phyloP scores from a whole-genome alignment of 2,888 invertebrate genomes.

The Tetranychus truncatus region DNA sequence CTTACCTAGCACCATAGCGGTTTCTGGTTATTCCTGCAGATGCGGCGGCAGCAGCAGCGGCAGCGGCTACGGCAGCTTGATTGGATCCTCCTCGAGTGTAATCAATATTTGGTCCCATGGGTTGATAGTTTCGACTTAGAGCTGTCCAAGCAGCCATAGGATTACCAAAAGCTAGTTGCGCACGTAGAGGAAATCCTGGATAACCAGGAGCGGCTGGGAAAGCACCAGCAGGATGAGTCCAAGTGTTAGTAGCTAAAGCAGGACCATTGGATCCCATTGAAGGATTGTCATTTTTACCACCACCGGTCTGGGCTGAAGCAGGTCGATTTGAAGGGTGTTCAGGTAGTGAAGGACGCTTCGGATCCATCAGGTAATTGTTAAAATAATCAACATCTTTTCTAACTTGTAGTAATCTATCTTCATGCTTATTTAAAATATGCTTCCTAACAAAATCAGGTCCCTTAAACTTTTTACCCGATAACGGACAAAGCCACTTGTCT shows the following conservation, averaged over 20 bases:
- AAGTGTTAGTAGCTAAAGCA: not conserved
- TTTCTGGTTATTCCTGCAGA: not conserved
- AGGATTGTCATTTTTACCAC: not conserved
- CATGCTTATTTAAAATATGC: conserved; percentile 93
- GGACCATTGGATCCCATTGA: conserved; percentile 2
- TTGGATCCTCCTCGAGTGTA: conserved; percentile 18
- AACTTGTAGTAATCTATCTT: conserved; percentile 88
- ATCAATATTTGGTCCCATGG: conserved; percentile 12
- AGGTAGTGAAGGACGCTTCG: conserved; percentile 77
- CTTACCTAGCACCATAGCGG: not conserved
- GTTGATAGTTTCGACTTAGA: conserved; percentile 6
- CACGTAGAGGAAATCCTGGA: conserved; percentile 10
- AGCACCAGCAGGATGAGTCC: conserved; percentile 17
- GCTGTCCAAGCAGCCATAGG: conserved; percentile 23
- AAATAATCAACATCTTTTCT: conserved; percentile 91
- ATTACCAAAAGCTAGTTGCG: conserved; percentile 15
- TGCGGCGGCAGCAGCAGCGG: not conserved
- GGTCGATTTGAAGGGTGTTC: conserved; percentile 52
- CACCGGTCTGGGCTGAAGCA: not conserved
- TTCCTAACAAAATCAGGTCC: conserved; percentile 95
- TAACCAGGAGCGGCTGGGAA: conserved; percentile 12
- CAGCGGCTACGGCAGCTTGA: not conserved
- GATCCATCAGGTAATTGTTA: conserved; percentile 83
- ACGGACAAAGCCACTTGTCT: conserved; percentile 95
- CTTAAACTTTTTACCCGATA: conserved; percentile 97